Conservation (phyloP, 1,140 invertebrate genomes). For the Matsumurasca onukii region DNA sequence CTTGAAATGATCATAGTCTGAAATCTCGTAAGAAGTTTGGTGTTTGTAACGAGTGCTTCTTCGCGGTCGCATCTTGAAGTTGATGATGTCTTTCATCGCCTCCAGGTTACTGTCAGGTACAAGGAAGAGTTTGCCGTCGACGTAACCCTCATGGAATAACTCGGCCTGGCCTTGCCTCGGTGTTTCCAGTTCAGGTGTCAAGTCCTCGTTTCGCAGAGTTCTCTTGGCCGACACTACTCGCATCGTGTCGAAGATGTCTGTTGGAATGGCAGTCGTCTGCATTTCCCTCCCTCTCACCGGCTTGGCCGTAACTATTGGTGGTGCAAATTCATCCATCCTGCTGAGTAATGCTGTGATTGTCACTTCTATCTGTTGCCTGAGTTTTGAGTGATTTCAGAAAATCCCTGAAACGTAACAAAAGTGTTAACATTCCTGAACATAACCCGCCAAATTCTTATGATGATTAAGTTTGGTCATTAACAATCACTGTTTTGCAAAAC, state of each 20-base stretch:
- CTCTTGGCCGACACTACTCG: neutral
- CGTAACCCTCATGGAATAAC: slow-evolving; percentile 7
- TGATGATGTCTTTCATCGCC: slow-evolving; percentile 15
- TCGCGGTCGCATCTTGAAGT: slow-evolving; percentile 13
- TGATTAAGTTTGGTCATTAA: too few species aligned
- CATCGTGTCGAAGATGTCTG: slow-evolving; percentile 2
- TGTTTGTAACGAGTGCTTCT: slow-evolving; percentile 17
- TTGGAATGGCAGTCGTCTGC: neutral
- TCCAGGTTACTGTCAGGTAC: slow-evolving; percentile 8
- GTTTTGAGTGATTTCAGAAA: too few species aligned
- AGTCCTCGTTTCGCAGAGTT: neutral
- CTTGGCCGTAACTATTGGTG: neutral
- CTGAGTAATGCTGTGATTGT: too few species aligned
- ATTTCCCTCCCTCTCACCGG: slow-evolving; percentile 15
- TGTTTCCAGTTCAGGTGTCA: neutral
- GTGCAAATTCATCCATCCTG: neutral
- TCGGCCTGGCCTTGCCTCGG: neutral
- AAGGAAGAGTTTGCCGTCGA: slow-evolving; percentile 11
- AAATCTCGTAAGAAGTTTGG: slow-evolving; percentile 11
- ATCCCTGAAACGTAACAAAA: too few species aligned
- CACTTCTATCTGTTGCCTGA: too few species aligned
- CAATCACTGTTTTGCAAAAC: too few species aligned
- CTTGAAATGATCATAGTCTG: slow-evolving; percentile 13
- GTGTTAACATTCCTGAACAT: too few species aligned
- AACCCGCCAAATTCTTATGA: too few species aligned